Percentiles rank a stretch among this genome's conserved stretches.
Conservation (phyloP, 2,888 invertebrate genomes). For the Cremastobaeus sp. region DNA sequence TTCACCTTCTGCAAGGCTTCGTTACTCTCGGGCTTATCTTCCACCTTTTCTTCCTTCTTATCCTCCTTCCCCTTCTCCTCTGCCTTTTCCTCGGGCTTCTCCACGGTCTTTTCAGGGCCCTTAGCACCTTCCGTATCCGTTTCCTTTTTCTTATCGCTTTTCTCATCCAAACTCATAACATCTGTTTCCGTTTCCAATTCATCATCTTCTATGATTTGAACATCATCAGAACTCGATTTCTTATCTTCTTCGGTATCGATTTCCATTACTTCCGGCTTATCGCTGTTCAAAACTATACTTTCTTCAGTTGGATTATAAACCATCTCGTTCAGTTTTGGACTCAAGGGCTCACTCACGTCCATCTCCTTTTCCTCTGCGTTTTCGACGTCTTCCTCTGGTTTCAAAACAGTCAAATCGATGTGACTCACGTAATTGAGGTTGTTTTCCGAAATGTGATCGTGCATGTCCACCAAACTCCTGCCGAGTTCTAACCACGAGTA, state of each 20-base stretch:
- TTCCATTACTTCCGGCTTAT: conserved; percentile 66
- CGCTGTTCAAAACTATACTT: conserved; percentile 54
- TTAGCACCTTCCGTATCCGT: conserved; percentile 70
- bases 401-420: conserved; percentile 75
- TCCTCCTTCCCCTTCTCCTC: conserved; percentile 69
- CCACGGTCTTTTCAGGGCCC: conserved; percentile 70
- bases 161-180: conserved; percentile 46
- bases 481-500: conserved; percentile 85
- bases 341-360: conserved; percentile 63
- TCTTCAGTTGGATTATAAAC: conserved; percentile 74
- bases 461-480: conserved; percentile 82
- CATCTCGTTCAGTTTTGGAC: conserved; percentile 70
- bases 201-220: conserved; percentile 72
- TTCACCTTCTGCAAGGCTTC: conserved; percentile 80
- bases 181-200: conserved; percentile 63
- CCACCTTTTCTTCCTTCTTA: conserved; percentile 71
- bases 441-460: conserved; percentile 83
- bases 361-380: conserved; percentile 58
- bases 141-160: conserved; percentile 63
- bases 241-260: conserved; percentile 71
- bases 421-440: conserved; percentile 81
- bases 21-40: conserved; percentile 74
- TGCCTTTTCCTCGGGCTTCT: conserved; percentile 61
- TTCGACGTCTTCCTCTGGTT: conserved; percentile 69
- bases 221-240: conserved; percentile 69